A percentile compares a stretch with the other conserved stretches of the same genome.
phyloP scores from a whole-genome alignment of 2,797 vertebrate genomes.

The Darevskia mixta region DNA sequence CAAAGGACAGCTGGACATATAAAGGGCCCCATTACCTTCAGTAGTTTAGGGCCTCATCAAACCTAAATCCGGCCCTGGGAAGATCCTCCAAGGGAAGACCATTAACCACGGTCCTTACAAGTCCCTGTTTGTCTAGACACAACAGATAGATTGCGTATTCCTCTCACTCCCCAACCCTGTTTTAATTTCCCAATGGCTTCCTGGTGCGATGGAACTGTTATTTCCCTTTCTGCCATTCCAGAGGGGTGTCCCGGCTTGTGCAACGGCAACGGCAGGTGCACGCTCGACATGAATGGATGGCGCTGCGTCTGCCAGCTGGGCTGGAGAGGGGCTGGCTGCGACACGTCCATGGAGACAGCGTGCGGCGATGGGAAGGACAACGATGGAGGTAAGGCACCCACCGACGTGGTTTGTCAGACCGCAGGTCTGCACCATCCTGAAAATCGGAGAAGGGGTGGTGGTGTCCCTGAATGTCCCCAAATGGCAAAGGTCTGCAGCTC shows the following conservation, averaged over 20 bases:
- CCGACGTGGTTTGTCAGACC: constrained; percentile 2
- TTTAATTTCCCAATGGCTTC: not conserved
- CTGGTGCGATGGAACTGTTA: not conserved
- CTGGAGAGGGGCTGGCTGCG: constrained; percentile 96
- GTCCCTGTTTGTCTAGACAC: constrained; percentile 3
- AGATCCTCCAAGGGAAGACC: not conserved
- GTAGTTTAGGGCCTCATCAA: no score
- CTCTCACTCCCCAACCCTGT: not conserved
- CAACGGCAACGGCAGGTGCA: constrained; percentile 97
- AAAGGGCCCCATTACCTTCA: no score
- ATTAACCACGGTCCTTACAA: constrained; percentile 9
- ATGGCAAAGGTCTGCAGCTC: no score
- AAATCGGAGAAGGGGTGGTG: no score
- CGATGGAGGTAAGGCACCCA: constrained; percentile 89
- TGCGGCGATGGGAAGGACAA: constrained; percentile 97
- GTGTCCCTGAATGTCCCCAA: no score
- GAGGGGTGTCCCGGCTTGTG: constrained; percentile 98
- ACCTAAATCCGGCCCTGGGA: no score
- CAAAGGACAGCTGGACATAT: no score
- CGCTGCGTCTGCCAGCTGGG: constrained; percentile 98
- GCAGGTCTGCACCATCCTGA: not conserved
- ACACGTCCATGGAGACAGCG: constrained; percentile 98
- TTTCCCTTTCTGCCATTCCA: constrained; percentile 79
- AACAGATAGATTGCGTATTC: not conserved
- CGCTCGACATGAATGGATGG: constrained; percentile 96